Conservation (phyloP, 2,113 vertebrate genomes). For the Xyrauchen texanus region DNA sequence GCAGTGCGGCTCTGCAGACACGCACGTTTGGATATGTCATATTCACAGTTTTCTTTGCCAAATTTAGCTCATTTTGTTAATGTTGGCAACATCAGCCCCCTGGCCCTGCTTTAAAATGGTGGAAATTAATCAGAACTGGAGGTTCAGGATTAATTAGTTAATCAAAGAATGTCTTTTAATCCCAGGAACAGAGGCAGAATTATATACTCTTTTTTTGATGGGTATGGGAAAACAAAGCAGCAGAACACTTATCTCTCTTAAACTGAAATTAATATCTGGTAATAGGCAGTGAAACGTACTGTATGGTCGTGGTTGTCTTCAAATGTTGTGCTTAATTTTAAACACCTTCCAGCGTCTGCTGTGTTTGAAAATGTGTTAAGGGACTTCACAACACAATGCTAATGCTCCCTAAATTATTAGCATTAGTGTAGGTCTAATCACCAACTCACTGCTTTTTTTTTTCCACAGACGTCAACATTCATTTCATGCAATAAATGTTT, state of each 20-base stretch:
- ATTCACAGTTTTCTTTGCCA: constrained; percentile 30
- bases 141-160: constrained; percentile 51
- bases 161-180: constrained; percentile 54
- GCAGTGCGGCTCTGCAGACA: constrained; percentile 2
- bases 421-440: constrained; percentile 37
- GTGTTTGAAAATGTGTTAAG: constrained; percentile 42
- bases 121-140: constrained; percentile 53
- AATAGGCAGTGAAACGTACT: constrained; percentile 7
- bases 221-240: constrained; percentile 37
- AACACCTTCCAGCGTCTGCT: constrained; percentile 38
- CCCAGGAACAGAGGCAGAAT: constrained; percentile 27
- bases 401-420: constrained; percentile 43
- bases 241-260: constrained; percentile 32
- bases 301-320: not conserved
- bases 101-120: constrained; percentile 46
- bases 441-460: not conserved
- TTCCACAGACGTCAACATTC: constrained; percentile 8
- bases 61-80: constrained; percentile 41
- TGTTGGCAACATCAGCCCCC: constrained; percentile 25
- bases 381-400: constrained; percentile 35
- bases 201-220: constrained; percentile 9
- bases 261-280: constrained; percentile 36
- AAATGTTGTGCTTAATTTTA: constrained; percentile 37
- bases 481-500: constrained; percentile 5
- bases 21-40: constrained; percentile 22